Evolutionary conservation across 2,113 vertebrate genomes (phyloP).

Genomic region (Perccottus glenii): DNA sequence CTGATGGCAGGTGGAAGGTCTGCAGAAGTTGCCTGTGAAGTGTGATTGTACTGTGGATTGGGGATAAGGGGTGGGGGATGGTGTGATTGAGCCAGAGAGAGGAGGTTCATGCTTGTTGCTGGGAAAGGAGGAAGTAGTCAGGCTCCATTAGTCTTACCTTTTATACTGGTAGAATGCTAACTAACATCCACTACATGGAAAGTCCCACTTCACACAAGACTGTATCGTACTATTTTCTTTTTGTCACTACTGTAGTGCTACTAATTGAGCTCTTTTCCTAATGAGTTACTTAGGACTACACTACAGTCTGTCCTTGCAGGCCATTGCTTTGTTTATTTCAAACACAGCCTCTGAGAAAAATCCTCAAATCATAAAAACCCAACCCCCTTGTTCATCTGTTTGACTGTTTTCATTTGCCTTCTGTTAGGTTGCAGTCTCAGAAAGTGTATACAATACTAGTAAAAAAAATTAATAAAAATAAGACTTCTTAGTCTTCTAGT

Average conservation of each 20-base stretch:
- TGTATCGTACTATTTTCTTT: background rate
- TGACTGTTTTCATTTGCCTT: conserved; percentile 36
- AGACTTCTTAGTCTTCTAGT: too few species aligned
- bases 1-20: conserved; percentile 45
- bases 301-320: conserved; percentile 23
- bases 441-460: too few species aligned
- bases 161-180: conserved; percentile 34
- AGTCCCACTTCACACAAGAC: conserved; percentile 17
- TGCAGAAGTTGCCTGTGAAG: conserved; percentile 41
- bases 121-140: conserved; percentile 48
- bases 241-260: conserved; percentile 14
- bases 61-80: conserved; percentile 48
- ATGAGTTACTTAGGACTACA: conserved; percentile 32
- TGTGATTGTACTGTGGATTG: conserved; percentile 33
- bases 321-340: conserved; percentile 41
- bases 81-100: conserved; percentile 28
- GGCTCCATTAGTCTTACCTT: conserved; percentile 35
- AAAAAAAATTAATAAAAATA: too few species aligned
- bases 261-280: conserved; percentile 21
- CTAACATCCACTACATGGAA: conserved; percentile 21
- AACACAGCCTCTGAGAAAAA: conserved; percentile 3
- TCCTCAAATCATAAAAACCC: conserved; percentile 38
- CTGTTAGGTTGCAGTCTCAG: too few species aligned
- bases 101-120: conserved; percentile 43
- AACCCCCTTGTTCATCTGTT: conserved; percentile 21